Evolutionary conservation across 2,797 vertebrate species (phyloP), one percentile per base, ranked within the genome.

Genomic region (Muscicapa comitata): DNA sequence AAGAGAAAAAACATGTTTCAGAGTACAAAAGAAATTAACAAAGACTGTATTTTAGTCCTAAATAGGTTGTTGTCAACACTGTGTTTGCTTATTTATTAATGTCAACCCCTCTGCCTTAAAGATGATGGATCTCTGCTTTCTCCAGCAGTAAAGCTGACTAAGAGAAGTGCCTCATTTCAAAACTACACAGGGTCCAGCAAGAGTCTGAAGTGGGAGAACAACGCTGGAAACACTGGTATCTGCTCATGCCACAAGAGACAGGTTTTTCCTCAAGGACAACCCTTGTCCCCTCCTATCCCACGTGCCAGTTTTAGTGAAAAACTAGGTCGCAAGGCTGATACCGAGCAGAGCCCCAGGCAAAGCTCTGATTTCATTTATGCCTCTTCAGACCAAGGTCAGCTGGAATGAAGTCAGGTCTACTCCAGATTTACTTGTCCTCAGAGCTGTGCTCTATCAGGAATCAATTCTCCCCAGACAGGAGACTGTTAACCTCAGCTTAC

Each of bases 331-430:
- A 3, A 53, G 87, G 25, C 3, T 83, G 78, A 53, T 43, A 57
- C 3, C 65, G 50, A 74, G 37, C 43, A 94, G 55, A 82, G 62
- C 66, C 50, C 11, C 50, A 84, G 63, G 55, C 31, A 40, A 72
- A 82, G 59, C 26, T 51, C 75, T 48, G 31, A n/a, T 86, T 87
- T 95, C 29, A 35, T 68, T 92, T 83, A 62, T 65, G 55, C 16
- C 55, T 72, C n/a, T 31, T 93, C 51, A 81, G 38, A 47, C 43
- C 40, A 54, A 77, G 54, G 54, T 83, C 70, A 92, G 35, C 50
- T 65, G 72, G 31, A 72, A 17, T 18, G 38, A 81, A 84, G 70
- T 48, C 54, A 77, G 50, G 54, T n/a, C 24, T 71, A 16, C 58
- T 72, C 65, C 54, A 58, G 80, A 19, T 81, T 72, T 68, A 86